Base-by-base conservation (phyloP, 2,113 vertebrate genomes). In the Chloroceryle aenea region DNA sequence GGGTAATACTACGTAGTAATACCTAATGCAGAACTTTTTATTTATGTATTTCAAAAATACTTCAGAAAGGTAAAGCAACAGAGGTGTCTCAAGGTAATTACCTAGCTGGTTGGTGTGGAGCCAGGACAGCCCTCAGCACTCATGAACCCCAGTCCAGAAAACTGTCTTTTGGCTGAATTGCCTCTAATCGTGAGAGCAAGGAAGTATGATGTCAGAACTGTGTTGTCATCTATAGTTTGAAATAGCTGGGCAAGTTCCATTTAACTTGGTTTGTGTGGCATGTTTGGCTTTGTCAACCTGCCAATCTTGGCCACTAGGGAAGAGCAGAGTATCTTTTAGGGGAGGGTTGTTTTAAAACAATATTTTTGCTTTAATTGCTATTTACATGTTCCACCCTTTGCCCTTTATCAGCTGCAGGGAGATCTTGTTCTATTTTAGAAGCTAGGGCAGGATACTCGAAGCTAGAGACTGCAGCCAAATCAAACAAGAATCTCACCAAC, bases 391-490 rank as follows among this genome's bases (percentile, higher is more conserved):
- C 76, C 36, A 5, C 55, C 89, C 76, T 48, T 88, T 45, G 16
- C 71, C 43, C 78, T 69, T 93, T 96, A 94, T 94, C 94, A 96
- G 72, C 77, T 85, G 48, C 27, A 89, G 7, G 23, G 74, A 69
- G 72, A 92, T 95, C 71, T 68, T 71, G 79, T 80, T 94, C 96
- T 96, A 79, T 95, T 96, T 96, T 95, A 91, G 96, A 95, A 95
- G 72, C 34, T 68, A 7, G 43, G 88, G 81, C 82, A 89, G 85
- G 91, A 91, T n/a, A 85, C 95, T 85, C 62, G 64, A 82, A 42
- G 73, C 67, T 40, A 47, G 66, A 68, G 61, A 82, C 59, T 34
- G 40, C 47, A 85, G 93, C 91, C 95, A 96, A 93, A 87, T 69
- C 85, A 95, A 90, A 95, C 91, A 87, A 78, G 67, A 94, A 71